Percentiles rank a stretch among this genome's conserved stretches.
These are phyloP conservation scores for Bradypodion ventrale DNA, from an alignment of 2,797 vertebrate genomes.

Conservation along the genomic window DNA sequence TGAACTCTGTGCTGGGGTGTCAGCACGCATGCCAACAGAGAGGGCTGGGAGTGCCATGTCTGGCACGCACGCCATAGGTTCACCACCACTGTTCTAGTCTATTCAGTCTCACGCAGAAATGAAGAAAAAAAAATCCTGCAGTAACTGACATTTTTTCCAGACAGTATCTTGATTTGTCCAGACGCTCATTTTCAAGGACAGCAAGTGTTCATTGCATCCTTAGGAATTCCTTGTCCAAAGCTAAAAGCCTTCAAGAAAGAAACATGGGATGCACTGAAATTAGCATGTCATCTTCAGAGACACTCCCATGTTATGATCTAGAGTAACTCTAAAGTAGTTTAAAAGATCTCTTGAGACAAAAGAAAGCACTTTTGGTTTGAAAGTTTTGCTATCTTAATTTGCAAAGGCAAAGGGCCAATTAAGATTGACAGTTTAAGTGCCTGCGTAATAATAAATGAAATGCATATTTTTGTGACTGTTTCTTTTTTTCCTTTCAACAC, in stretches of 20 bases:
- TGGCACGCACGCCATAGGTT: no score
- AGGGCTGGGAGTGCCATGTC: no score
- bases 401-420: slow-evolving; percentile 56
- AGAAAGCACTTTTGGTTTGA: slow-evolving; percentile 9
- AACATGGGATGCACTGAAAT: neutral
- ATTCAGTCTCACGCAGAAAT: no score
- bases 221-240: neutral
- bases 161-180: no score
- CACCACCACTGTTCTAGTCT: no score
- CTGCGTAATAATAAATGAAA: slow-evolving; percentile 53
- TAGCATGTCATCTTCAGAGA: neutral
- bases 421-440: slow-evolving; percentile 45
- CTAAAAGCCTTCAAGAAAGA: neutral
- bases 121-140: no score
- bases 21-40: no score
- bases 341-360: slow-evolving; percentile 21
- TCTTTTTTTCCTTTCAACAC: slow-evolving; percentile 47
- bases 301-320: neutral
- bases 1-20: no score
- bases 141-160: no score
- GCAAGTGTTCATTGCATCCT: neutral
- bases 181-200: no score
- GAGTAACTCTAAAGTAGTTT: slow-evolving; percentile 23
- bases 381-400: slow-evolving; percentile 50
- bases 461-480: slow-evolving; percentile 40